These are phyloP conservation scores for Diadophis punctatus DNA, from an alignment of 2,113 vertebrate species.

Conservation along the genomic window DNA sequence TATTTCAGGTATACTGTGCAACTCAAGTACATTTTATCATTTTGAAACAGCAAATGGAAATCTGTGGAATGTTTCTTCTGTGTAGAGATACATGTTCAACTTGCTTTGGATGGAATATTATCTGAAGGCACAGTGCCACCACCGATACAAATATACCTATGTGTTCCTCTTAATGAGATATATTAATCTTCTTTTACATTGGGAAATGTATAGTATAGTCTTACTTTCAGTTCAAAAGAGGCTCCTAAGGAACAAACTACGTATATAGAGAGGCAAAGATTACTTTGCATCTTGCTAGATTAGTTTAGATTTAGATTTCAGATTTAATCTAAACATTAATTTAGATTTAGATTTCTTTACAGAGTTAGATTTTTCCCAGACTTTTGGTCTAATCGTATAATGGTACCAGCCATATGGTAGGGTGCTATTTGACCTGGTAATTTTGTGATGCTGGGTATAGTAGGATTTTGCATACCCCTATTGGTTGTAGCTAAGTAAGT, in stretches of 20 bases:
- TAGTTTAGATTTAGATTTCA: neutral
- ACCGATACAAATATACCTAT: neutral
- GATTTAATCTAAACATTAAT: neutral
- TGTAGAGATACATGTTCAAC: neutral
- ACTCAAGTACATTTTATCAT: neutral
- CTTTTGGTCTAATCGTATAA: neutral
- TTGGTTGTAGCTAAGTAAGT: neutral
- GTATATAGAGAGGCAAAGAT: neutral
- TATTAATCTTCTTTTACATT: neutral
- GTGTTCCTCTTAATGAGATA: no score
- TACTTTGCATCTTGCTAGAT: neutral
- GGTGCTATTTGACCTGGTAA: neutral
- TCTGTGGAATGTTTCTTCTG: neutral
- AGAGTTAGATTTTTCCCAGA: neutral
- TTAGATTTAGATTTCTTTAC: neutral
- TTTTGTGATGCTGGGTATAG: neutral
- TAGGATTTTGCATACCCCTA: neutral
- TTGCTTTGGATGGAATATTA: neutral
- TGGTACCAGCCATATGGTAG: neutral
- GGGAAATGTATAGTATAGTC: neutral
- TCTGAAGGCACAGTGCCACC: neutral
- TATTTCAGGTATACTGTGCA: slow-evolving; percentile 86
- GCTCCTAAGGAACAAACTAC: neutral
- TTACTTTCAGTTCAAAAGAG: neutral
- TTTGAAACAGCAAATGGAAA: neutral